These are phyloP conservation scores for Drosophila borborema DNA, from an alignment of 2,888 invertebrate genomes.

Conservation along the genomic window DNA sequence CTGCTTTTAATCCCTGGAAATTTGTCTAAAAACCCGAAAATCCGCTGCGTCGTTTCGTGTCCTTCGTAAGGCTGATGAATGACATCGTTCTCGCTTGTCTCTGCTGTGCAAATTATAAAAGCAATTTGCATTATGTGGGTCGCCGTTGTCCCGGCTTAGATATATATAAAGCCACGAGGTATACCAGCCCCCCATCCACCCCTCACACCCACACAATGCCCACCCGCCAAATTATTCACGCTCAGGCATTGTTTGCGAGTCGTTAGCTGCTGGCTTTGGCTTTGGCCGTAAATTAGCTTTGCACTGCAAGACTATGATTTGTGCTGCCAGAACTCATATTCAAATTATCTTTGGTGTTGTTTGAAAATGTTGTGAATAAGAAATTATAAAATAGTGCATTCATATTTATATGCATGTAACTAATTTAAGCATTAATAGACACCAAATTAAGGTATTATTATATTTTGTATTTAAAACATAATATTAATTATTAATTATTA, in stretches of 20 bases:
- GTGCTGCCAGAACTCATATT: background rate
- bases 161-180: slow-evolving; percentile 19
- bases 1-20: slow-evolving; percentile 63
- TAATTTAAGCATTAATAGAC: too few species aligned
- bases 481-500: too few species aligned
- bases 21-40: slow-evolving; percentile 65
- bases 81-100: slow-evolving; percentile 47
- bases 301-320: slow-evolving; percentile 34
- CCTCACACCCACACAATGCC: background rate
- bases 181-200: background rate
- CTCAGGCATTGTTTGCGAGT: slow-evolving; percentile 27
- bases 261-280: slow-evolving; percentile 17
- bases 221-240: slow-evolving; percentile 37
- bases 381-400: too few species aligned
- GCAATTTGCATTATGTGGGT: slow-evolving; percentile 82
- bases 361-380: background rate
- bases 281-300: slow-evolving; percentile 32
- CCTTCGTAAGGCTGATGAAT: slow-evolving; percentile 71
- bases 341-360: background rate
- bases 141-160: slow-evolving; percentile 47
- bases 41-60: slow-evolving; percentile 34
- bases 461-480: too few species aligned
- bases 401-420: too few species aligned
- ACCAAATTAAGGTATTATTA: too few species aligned
- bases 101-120: slow-evolving; percentile 81